Percentiles rank a stretch among this genome's conserved stretches.
phyloP scores from a whole-genome alignment of 1,140 invertebrate genomes.

The Pseudachorutes palmiensis region DNA sequence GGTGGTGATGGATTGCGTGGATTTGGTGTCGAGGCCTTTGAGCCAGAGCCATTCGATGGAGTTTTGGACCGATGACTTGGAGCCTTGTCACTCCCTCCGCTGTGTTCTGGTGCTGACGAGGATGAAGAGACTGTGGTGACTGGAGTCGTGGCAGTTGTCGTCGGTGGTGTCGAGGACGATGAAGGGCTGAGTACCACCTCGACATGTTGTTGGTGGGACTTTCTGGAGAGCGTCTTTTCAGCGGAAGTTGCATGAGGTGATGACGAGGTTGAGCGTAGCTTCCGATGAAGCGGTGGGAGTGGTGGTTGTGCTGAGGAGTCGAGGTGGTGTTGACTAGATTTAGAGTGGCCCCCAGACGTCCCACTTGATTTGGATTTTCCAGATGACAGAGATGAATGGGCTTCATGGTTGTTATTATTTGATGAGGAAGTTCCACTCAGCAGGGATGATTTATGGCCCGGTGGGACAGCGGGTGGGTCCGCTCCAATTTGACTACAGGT shows the following conservation, averaged over 20 bases:
- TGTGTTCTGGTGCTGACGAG: no score
- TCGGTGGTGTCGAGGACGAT: neutral
- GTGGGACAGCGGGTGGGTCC: slow-evolving; percentile 43
- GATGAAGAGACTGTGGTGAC: no score
- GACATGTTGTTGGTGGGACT: neutral
- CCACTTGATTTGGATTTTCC: slow-evolving; percentile 8
- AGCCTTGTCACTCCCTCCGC: neutral
- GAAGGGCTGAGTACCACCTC: neutral
- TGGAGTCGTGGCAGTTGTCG: neutral
- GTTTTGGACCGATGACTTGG: neutral
- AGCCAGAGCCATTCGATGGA: slow-evolving; percentile 13
- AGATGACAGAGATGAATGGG: neutral
- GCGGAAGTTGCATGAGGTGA: neutral
- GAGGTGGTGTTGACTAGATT: slow-evolving; percentile 6
- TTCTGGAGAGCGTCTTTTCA: neutral
- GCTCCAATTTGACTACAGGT: slow-evolving; percentile 58
- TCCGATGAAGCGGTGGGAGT: no score
- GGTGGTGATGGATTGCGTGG: neutral
- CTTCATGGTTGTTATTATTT: neutral
- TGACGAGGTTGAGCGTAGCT: slow-evolving; percentile 11
- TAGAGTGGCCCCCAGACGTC: neutral
- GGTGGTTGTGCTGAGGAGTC: no score
- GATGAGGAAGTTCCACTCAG: slow-evolving; percentile 1
- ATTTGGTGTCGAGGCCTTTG: slow-evolving; percentile 11
- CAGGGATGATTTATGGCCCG: neutral